phyloP scores from a whole-genome alignment of 2,113 vertebrate genomes.

The Arvicanthis niloticus region DNA sequence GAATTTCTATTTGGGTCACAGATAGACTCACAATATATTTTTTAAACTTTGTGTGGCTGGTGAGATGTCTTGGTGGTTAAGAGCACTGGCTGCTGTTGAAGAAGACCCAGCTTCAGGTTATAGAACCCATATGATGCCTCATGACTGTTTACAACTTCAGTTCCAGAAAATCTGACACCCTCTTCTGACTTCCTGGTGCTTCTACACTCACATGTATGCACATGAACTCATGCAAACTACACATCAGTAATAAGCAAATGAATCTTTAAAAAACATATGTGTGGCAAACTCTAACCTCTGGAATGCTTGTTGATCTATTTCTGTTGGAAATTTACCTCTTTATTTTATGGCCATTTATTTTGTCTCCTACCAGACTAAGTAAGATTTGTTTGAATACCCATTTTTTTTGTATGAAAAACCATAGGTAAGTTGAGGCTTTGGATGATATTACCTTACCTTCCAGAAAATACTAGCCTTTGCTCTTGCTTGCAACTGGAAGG shows the following conservation, averaged over 20 bases:
- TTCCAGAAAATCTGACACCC: not conserved
- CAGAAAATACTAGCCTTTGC: not conserved
- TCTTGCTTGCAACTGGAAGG: not conserved
- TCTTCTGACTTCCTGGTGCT: not conserved
- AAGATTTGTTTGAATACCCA: slow-evolving; percentile 26
- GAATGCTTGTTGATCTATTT: not conserved
- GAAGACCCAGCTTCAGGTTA: not conserved
- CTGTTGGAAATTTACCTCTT: not conserved
- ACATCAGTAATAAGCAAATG: not conserved
- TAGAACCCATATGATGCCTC: not conserved
- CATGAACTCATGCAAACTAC: not conserved
- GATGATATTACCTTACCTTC: not conserved
- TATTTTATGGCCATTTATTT: slow-evolving; percentile 28
- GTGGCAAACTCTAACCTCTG: not conserved
- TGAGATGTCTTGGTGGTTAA: not conserved
- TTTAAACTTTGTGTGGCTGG: not conserved
- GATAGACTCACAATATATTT: not conserved
- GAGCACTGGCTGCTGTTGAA: not conserved
- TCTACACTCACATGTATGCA: not conserved
- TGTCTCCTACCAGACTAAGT: not conserved
- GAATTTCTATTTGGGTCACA: slow-evolving; percentile 46
- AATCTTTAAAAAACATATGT: slow-evolving; percentile 31
- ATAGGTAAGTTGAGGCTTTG: not conserved
- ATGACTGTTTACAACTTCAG: not conserved
- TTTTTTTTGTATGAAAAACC: not conserved